A percentile compares a stretch with the other conserved stretches of the same genome.
These are phyloP conservation scores for Melangyna quadrimaculata DNA, from an alignment of 2,888 invertebrate genomes.

Conservation along the genomic window DNA sequence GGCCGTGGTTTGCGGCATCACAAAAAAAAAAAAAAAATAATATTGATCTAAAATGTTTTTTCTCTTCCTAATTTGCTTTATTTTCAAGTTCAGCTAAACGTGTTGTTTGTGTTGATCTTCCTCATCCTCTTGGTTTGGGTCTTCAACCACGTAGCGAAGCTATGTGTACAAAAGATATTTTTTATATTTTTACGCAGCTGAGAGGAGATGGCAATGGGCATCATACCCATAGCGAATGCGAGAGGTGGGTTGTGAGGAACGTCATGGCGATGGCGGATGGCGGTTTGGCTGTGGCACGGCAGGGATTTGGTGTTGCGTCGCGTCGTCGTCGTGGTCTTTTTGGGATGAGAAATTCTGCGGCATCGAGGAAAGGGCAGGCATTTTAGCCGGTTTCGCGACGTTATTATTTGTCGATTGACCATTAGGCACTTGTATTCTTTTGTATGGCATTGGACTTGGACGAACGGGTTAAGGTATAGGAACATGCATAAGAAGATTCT, in stretches of 20 bases:
- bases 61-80: conserved; percentile 58
- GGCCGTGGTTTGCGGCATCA: background rate
- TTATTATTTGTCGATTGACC: conserved; percentile 70
- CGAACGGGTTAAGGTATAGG: conserved; percentile 9
- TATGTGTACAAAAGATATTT: conserved; percentile 60
- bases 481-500: background rate
- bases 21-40: conserved; percentile 13
- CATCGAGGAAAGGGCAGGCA: conserved; percentile 65
- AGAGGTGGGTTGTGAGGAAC: background rate
- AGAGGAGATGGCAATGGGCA: conserved; percentile 19
- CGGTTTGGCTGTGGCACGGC: background rate
- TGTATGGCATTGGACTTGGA: conserved; percentile 57
- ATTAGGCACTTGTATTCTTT: conserved; percentile 70
- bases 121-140: conserved; percentile 19
- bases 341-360: conserved; percentile 42
- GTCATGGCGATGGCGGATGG: background rate
- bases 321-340: conserved; percentile 17
- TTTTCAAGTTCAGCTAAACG: conserved; percentile 61
- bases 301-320: background rate
- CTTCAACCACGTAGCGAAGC: background rate
- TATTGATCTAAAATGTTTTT: conserved; percentile 49
- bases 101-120: conserved; percentile 50
- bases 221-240: background rate
- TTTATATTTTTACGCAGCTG: conserved; percentile 67
- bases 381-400: conserved; percentile 70